Evolutionary conservation across 2,888 invertebrate species (phyloP), one percentile per base, ranked within the genome.

Genomic region (Nomada ruficornis): DNA sequence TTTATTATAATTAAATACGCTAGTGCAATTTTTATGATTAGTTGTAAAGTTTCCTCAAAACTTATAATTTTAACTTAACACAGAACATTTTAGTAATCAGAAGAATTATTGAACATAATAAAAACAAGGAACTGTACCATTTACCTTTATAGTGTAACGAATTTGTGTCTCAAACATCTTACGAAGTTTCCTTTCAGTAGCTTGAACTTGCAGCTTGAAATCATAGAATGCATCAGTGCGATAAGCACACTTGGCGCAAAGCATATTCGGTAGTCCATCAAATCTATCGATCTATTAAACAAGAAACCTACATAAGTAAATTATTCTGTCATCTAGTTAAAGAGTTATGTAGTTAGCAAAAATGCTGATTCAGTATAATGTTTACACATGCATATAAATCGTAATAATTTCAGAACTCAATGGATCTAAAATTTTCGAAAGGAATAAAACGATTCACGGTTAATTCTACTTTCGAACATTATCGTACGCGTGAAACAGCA

Each of bases 241-340:
- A 59, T 92, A 91, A 9, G 92, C 93, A 87, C 94, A 94, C 81
- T 92, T 93, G 2, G 89, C 81, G 52, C 94, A 94, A 0, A 94
- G 85, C 85, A 91, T 92, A 20, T 87, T 90, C 42, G 94, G 94
- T 57, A 94, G 57, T 0, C 92, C 93, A 84, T 94, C 93, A 47
- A 86, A 89, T 52, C 84, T 88, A 54, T 91, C 86, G n/a, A 94
- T 90, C 94, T 94, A 71, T 52, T 64, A 42, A 63, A 47, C 15
- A 52, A 68, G 74, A 68, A 29, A 44, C 0, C 20, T 1, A 11
- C n/a, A 0, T n/a, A 50, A 44, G 13, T 52, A 7, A 10, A 44
- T 23, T 15, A 36, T 26, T 15, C 18, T n/a, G 0, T 18, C 20
- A n/a, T 10, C 0, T 23, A 13, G 26, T 64, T 26, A 20, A 44